Conservation (phyloP, 2,888 invertebrate genomes). For the Drosophila tanythrix region DNA sequence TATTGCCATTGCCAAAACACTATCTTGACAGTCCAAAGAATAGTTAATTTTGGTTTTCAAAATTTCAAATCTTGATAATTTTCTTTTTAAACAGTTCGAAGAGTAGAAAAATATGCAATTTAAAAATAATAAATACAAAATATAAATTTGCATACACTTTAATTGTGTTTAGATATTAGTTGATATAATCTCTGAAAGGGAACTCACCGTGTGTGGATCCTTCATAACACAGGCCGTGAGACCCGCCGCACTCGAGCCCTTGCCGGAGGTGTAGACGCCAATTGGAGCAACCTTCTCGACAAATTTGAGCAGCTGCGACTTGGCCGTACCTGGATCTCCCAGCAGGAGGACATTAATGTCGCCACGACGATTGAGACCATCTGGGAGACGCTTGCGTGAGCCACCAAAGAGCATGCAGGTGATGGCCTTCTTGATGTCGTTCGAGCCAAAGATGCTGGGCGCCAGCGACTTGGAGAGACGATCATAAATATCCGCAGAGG, state of each 20-base stretch:
- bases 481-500: slow-evolving; percentile 94
- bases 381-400: slow-evolving; percentile 94
- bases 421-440: slow-evolving; percentile 98
- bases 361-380: slow-evolving; percentile 97
- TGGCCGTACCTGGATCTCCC: slow-evolving; percentile 99
- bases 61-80: not conserved
- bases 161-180: not conserved
- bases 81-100: not conserved
- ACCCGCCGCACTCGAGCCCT: slow-evolving; percentile 99
- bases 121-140: not conserved
- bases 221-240: slow-evolving; percentile 98
- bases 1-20: not conserved
- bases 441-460: slow-evolving; percentile 97
- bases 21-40: not conserved
- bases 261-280: slow-evolving; percentile 99
- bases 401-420: slow-evolving; percentile 97
- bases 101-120: not conserved
- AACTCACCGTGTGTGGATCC: slow-evolving; percentile 94
- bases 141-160: not conserved
- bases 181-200: not conserved
- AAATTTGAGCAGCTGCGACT: slow-evolving; percentile 98
- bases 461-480: slow-evolving; percentile 95
- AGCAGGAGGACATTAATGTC: slow-evolving; percentile 97
- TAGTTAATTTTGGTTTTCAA: not conserved
- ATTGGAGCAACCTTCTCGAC: slow-evolving; percentile 97